Evolutionary conservation across 2,113 vertebrate genomes (phyloP).

Genomic region (Cololabis saira): DNA sequence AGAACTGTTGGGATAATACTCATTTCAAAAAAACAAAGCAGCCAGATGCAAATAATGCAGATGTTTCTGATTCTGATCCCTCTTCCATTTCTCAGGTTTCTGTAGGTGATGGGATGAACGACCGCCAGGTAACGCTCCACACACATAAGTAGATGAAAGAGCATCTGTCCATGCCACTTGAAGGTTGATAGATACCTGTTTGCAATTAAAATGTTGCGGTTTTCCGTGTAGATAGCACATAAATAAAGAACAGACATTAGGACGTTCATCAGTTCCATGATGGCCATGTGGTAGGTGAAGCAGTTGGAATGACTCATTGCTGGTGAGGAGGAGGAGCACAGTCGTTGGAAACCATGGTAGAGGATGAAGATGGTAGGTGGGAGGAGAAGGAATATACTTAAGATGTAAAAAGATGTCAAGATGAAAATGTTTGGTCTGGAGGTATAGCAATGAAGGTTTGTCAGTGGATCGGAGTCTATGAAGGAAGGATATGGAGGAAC

Average conservation of each 20-base stretch:
- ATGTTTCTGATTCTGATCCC: too few species aligned
- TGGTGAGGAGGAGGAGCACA: not conserved
- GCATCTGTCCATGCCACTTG: not conserved
- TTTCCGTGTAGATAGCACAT: not conserved
- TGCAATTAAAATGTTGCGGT: not conserved
- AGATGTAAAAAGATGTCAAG: accelerated
- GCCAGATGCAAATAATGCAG: too few species aligned
- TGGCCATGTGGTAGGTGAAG: not conserved
- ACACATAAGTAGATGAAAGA: not conserved
- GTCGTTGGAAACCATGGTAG: not conserved
- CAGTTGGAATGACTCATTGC: not conserved
- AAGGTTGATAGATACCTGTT: accelerated
- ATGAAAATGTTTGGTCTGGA: not conserved
- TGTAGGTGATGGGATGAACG: too few species aligned
- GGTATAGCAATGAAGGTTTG: not conserved
- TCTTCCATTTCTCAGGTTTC: too few species aligned
- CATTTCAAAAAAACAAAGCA: too few species aligned
- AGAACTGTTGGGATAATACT: too few species aligned
- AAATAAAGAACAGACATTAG: not conserved
- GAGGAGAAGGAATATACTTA: not conserved
- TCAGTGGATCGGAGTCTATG: too few species aligned
- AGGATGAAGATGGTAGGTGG: not conserved
- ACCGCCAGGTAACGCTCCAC: too few species aligned
- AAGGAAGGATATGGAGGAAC: too few species aligned
- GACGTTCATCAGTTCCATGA: constrained; percentile 1